These are phyloP conservation scores for Chrysaora quinquecirrha DNA, from an alignment of 30 jellyfish, hydroid and myxozoan species.

Conservation along the genomic window DNA sequence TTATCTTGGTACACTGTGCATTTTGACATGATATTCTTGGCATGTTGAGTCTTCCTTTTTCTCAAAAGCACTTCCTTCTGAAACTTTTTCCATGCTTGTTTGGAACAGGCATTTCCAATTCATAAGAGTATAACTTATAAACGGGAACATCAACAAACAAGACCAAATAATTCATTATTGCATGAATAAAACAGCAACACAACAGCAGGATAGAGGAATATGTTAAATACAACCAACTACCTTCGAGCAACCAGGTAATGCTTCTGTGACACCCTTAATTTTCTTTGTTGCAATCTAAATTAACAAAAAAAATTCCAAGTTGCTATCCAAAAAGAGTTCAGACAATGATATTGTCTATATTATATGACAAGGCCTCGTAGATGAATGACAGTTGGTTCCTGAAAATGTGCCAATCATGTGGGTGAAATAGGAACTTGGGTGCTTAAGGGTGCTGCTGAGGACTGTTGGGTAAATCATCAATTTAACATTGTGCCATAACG, in stretches of 20 bases:
- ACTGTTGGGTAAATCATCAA: neutral
- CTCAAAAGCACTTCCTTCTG: neutral
- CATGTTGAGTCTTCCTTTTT: neutral
- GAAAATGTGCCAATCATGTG: neutral
- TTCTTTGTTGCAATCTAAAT: neutral
- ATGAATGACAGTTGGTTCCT: neutral
- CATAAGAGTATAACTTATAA: neutral
- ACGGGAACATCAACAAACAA: neutral
- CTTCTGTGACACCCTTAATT: neutral
- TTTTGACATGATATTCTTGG: neutral
- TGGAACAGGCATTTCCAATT: neutral
- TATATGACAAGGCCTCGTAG: neutral
- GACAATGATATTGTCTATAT: neutral
- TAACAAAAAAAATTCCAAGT: neutral
- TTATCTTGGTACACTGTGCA: neutral
- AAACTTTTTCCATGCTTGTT: neutral
- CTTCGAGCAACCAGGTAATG: conserved; percentile 1
- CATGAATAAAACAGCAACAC: neutral
- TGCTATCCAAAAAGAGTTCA: neutral
- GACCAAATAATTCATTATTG: neutral
- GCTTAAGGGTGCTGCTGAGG: neutral
- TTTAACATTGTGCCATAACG: neutral
- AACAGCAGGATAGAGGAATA: neutral
- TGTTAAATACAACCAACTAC: neutral
- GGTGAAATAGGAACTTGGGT: neutral